A percentile compares a stretch with the other conserved stretches of the same genome.
Evolutionary conservation across 2,888 invertebrate species (phyloP).

Genomic region (Drymonia ruficornis): DNA sequence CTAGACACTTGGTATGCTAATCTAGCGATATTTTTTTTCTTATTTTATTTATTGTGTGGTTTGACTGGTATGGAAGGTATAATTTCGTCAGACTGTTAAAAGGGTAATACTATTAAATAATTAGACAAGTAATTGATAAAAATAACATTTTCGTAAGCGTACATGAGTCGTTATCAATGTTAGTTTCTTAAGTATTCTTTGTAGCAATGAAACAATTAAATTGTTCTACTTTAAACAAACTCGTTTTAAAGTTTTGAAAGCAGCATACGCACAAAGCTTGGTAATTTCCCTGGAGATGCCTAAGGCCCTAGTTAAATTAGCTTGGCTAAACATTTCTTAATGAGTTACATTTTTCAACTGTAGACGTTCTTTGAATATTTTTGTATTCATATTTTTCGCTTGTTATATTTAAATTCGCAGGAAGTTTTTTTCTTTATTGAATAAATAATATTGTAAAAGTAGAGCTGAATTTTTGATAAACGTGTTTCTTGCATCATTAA

Average conservation of each 20-base stretch:
- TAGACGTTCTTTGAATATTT: constrained; percentile 58
- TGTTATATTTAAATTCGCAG: constrained; percentile 1
- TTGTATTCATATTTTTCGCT: constrained; percentile 52
- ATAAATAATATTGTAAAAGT: neutral
- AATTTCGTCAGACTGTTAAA: too few relatives aligned
- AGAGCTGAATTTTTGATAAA: neutral
- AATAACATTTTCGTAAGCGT: too few relatives aligned
- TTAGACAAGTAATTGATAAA: too few relatives aligned
- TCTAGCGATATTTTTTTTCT: too few relatives aligned
- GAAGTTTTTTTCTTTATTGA: neutral
- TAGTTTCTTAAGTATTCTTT: neutral
- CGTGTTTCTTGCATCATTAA: too few relatives aligned
- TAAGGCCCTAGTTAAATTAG: constrained; percentile 74
- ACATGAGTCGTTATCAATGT: too few relatives aligned
- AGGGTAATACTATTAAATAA: too few relatives aligned
- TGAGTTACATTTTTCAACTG: constrained; percentile 72
- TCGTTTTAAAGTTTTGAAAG: constrained; percentile 59
- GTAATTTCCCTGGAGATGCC: constrained; percentile 74
- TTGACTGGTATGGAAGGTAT: too few relatives aligned
- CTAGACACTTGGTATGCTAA: too few relatives aligned
- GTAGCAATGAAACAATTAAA: neutral
- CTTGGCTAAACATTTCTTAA: constrained; percentile 75
- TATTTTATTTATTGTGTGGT: too few relatives aligned
- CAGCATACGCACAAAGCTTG: constrained; percentile 64
- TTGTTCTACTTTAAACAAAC: constrained; percentile 41